Evolutionary conservation across 2,797 vertebrate genomes (phyloP), one percentile per base, ranked within the genome.

Genomic region (Tadarida brasiliensis): DNA sequence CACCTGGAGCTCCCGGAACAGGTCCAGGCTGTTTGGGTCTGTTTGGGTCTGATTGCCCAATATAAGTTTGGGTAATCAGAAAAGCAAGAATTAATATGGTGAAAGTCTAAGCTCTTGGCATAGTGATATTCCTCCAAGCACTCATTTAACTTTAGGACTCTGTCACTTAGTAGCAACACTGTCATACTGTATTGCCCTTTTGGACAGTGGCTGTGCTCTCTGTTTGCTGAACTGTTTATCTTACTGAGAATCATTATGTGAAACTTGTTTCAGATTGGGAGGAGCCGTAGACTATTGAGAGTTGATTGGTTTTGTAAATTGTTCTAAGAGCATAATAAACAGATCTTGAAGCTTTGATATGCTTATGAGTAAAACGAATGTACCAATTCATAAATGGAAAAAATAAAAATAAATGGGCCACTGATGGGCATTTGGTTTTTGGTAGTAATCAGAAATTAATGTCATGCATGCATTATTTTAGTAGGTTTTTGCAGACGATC

Each of bases 391-490:
- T 26, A 91, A 70, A 14, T 76, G 73, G 14, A 35, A 68, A 71
- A 81, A 82, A 71, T 56, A 59, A 61, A 87, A 86, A 57, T 54
- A 77, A 88, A 56, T 3, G 26, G 30, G 68, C 84, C 73, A 44
- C 7, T 30, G 26, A 5, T 22, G 28, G 16, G 17, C 30, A 10
- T 17, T 85, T 14, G 11, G 14, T n/a, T 95, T 96, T 84, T 22
- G 14, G 86, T 73, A 49, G 61, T 89, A 85, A 80, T 95, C 86
- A 91, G 96, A 95, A 88, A 77, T 96, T 67, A 70, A 94, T 76
- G 83, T 91, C 88, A 39, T 26, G 30, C 3, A 0, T 65, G 33
- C 56, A 85, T 90, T 71, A 77, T 92, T 94, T 84, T 82, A 78
- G 77, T 33, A n/a, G 68, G 30, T 6, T 71, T 78, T 89, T 87